A percentile compares a stretch with the other conserved stretches of the same genome.
phyloP scores from a whole-genome alignment of 2,888 invertebrate species.

The Mythimna pallens region DNA sequence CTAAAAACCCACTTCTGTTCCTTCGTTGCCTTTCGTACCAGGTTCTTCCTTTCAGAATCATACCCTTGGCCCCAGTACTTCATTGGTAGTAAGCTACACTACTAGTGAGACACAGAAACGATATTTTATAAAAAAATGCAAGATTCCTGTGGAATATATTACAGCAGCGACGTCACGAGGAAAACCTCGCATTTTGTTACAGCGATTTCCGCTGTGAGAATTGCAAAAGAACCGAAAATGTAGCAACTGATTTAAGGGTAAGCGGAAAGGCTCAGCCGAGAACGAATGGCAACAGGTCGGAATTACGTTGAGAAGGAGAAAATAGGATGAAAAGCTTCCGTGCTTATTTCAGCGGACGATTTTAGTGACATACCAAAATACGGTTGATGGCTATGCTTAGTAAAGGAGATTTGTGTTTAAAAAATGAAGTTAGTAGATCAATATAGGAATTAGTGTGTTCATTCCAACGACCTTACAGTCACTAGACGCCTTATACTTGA shows the following conservation, averaged over 20 bases:
- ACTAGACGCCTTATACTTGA: no score
- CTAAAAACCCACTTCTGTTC: no score
- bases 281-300: conserved; percentile 39
- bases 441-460: background rate
- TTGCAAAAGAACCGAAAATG: background rate
- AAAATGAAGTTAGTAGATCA: background rate
- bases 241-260: background rate
- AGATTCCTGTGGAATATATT: no score
- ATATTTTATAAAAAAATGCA: no score
- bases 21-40: no score
- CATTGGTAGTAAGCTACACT: no score
- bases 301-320: background rate
- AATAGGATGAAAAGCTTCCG: background rate
- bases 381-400: background rate
- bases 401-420: background rate
- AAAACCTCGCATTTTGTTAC: background rate
- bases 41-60: no score
- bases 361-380: background rate
- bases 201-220: background rate
- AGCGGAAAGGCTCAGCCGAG: conserved; percentile 3
- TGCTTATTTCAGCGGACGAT: background rate
- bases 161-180: no score
- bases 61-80: no score
- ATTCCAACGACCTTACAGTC: background rate
- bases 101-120: no score